Evolutionary conservation across 2,113 vertebrate species (phyloP), one percentile per base, ranked within the genome.

Genomic region (Varanus komodoensis): DNA sequence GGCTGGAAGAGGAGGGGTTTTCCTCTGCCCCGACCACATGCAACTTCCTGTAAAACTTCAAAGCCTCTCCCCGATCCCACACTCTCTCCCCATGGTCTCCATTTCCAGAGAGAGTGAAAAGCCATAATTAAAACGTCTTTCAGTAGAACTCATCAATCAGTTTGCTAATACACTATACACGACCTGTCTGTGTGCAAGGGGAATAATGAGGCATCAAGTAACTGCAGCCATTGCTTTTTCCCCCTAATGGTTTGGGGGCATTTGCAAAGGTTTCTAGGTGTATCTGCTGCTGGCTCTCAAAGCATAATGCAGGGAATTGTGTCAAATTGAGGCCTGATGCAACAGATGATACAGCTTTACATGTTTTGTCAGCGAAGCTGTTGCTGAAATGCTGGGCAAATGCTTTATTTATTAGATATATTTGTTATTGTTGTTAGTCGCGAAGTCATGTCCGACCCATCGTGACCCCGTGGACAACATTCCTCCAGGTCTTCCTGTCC

Each of bases 41-140:
- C 89, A 92, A 94, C 86, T 92, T 89, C 88, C 88, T 94, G 48
- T 61, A 85, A 89, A 78, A 68, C 94, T 94, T 95, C 92, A 95
- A 93, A 96, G 83, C 61, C 25, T 23, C 61, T 71, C 2, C n/a
- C 29, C 73, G 57, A 11, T 52, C 1, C 9, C n/a, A 21, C 34
- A n/a, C 57, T 19, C 44, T 64, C 84, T 87, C 87, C 89, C 89
- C 2, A 71, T 80, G 32, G 67, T 91, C 87, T 94, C 78, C 88
- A 93, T 87, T 50, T 92, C 81, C 90, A 4, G 88, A 82, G 93
- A 84, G 34, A 89, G 61, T 79, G 50, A 38, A 87, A 38, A 93
- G 68, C 14, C 32, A 89, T 75, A 93, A 93, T 91, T 80, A n/a
- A 91, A 93, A 67, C 83, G 87, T 38, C 50, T 74, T 90, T 44